Conservation (phyloP, 2,797 vertebrate species). For the Scleropages formosus region DNA sequence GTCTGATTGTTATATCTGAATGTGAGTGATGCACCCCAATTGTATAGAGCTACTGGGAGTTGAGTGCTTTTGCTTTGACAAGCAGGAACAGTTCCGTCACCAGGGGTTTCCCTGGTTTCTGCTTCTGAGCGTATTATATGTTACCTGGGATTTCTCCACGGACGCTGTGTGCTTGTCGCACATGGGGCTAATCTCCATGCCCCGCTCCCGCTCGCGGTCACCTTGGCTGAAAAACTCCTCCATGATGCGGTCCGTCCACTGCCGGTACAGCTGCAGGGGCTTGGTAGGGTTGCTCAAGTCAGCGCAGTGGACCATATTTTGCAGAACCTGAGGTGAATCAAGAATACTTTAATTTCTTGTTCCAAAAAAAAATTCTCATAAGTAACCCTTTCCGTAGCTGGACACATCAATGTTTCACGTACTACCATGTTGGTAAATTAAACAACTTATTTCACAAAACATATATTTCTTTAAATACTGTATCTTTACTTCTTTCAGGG, state of each 20-base stretch:
- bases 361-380: background rate
- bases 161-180: constrained; percentile 99
- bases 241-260: constrained; percentile 98
- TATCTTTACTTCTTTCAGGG: too few species aligned
- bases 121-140: background rate
- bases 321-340: constrained; percentile 79
- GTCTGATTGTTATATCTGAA: background rate
- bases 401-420: too few species aligned
- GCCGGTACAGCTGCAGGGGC: constrained; percentile 90
- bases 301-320: constrained; percentile 99
- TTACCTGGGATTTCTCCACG: constrained; percentile 95
- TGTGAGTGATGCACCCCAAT: too few species aligned
- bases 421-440: too few species aligned
- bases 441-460: background rate
- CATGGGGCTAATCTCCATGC: constrained; percentile 99
- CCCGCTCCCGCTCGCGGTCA: constrained; percentile 89
- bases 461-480: too few species aligned
- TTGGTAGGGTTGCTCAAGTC: constrained; percentile 98
- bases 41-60: too few species aligned
- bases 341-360: background rate
- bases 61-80: background rate
- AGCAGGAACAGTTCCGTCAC: background rate
- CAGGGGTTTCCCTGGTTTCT: background rate
- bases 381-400: too few species aligned
- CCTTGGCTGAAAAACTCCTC: constrained; percentile 98